phyloP scores from a whole-genome alignment of 2,797 vertebrate species.

The Chromis chromis region DNA sequence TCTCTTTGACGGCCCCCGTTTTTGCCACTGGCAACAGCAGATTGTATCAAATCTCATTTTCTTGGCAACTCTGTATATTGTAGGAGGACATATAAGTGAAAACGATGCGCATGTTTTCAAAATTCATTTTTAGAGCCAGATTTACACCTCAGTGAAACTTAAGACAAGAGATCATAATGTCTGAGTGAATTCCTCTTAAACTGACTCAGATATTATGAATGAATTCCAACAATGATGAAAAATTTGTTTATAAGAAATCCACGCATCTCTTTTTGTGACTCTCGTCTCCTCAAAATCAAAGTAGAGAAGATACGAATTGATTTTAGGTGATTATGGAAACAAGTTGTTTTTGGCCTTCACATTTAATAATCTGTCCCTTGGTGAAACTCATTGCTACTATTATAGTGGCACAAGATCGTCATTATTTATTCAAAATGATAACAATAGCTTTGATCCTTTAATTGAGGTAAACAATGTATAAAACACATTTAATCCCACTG shows the following conservation, averaged over 20 bases:
- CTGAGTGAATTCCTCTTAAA: slow-evolving; percentile 9
- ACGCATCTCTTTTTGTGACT: not conserved
- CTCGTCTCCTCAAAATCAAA: slow-evolving; percentile 20
- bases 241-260: not conserved
- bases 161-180: slow-evolving; percentile 9
- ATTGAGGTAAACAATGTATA: slow-evolving; percentile 9
- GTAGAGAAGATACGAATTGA: slow-evolving; percentile 15
- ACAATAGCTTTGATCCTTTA: slow-evolving; percentile 6
- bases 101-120: slow-evolving; percentile 57
- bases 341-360: slow-evolving; percentile 17
- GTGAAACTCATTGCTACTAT: not conserved
- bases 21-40: slow-evolving; percentile 66
- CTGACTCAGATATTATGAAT: slow-evolving; percentile 14
- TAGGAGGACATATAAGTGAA: slow-evolving; percentile 60
- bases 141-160: slow-evolving; percentile 27
- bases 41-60: slow-evolving; percentile 70
- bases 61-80: slow-evolving; percentile 52
- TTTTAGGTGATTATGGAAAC: slow-evolving; percentile 27
- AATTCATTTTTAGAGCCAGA: slow-evolving; percentile 47
- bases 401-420: not conserved
- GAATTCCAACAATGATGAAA: not conserved
- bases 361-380: not conserved
- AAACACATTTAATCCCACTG: not conserved
- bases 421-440: slow-evolving; percentile 20
- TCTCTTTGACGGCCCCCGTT: slow-evolving; percentile 53